Evolutionary conservation across 1,140 invertebrate genomes (phyloP).

Genomic region (Sesamia nonagrioides): DNA sequence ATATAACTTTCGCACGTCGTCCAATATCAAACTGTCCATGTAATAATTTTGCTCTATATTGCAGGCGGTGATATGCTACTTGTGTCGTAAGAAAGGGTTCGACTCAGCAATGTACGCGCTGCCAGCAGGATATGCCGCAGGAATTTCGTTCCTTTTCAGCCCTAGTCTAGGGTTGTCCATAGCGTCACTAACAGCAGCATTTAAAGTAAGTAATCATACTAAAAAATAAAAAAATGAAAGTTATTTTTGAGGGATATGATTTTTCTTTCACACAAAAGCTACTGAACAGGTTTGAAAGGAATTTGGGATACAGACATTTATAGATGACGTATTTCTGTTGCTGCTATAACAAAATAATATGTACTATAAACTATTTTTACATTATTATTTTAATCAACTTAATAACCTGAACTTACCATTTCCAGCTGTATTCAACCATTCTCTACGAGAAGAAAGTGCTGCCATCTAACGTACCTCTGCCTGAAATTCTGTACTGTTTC

Average conservation of each 20-base stretch:
- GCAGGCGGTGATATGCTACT: constrained; percentile 82
- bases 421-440: constrained; percentile 76
- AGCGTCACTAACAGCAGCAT: constrained; percentile 75
- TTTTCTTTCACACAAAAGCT: too few relatives aligned
- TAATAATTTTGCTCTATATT: constrained; percentile 57
- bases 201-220: constrained; percentile 66
- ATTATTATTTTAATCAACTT: too few relatives aligned
- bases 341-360: too few relatives aligned
- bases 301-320: too few relatives aligned
- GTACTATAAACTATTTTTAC: too few relatives aligned
- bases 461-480: constrained; percentile 75
- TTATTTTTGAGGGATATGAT: background rate
- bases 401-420: constrained; percentile 35
- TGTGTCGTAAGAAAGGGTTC: constrained; percentile 75
- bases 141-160: constrained; percentile 82
- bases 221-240: background rate
- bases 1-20: too few relatives aligned
- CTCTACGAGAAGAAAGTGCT: constrained; percentile 84
- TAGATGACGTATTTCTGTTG: too few relatives aligned
- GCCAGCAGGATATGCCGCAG: constrained; percentile 83
- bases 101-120: constrained; percentile 82
- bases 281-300: too few relatives aligned
- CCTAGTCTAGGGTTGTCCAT: constrained; percentile 78
- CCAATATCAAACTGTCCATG: background rate
- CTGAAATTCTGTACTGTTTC: constrained; percentile 78